Evolutionary conservation across 2,797 vertebrate genomes (phyloP), one percentile per base, ranked within the genome.

Genomic region (Gymnoscopelus microlampas): DNA sequence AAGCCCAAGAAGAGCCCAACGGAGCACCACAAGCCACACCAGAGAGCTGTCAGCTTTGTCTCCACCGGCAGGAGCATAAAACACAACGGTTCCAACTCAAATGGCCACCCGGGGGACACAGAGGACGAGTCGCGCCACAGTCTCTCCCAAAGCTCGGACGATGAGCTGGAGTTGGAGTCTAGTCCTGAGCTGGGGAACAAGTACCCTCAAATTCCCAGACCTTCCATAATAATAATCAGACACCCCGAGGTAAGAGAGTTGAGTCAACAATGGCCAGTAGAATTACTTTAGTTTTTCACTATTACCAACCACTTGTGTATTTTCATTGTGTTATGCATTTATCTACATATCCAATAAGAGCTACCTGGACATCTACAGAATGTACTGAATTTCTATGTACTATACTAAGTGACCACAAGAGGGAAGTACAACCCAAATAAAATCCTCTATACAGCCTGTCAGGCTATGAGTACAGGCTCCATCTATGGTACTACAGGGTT

Each of bases 131-230:
- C 13, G 2, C 53, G 60, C 9, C 65, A 0, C 14, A 84, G 79
- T 59, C 35, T 79, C 4, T 85, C 87, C 6, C 70, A 61, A 9
- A 73, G 78, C 54, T 92, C 91, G 13, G 88, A 88, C 0, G 84
- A 89, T 39, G 89, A 90, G 7, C 71, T 68, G 39, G 77, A 80
- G 48, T 58, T 60, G 3, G 88, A 89, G 10, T 78, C 23, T 7
- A 75, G 74, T 78, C 83, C 84, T 2, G 77, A 83, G 55, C 54
- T 80, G 70, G 77, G 81, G 56, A 47, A 77, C 14, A 88, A 78
- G 66, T 88, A 83, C 70, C 79, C 93, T 29, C 89, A 92, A 53
- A 95, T 95, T 71, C 93, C 94, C 58, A 91, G 94, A 68, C 94
- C 94, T 11, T 94, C 94, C n/a, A 92, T 95, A 66, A 79, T 90